These are phyloP conservation scores for Leistus spinibarbis DNA, from an alignment of 2,888 invertebrate genomes.

Conservation along the genomic window DNA sequence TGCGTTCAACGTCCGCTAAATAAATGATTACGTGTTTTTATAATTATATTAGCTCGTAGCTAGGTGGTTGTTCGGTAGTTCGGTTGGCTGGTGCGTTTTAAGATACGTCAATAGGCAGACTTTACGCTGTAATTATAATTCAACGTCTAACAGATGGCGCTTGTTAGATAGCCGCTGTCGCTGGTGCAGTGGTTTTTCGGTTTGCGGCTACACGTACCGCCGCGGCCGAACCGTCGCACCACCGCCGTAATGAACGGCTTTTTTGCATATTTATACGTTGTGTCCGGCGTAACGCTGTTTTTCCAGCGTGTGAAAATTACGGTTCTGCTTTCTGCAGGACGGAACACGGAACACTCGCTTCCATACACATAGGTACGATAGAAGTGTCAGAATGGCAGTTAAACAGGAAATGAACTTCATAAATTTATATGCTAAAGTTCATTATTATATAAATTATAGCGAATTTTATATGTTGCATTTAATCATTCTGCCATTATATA, in stretches of 20 bases:
- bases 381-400: conserved; percentile 23
- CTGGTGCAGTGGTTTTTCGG: background rate
- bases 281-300: background rate
- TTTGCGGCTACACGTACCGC: background rate
- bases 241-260: background rate
- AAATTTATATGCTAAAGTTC: conserved; percentile 5
- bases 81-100: conserved; percentile 26
- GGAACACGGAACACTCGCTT: too few species aligned
- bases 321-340: conserved; percentile 1
- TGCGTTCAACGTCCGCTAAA: conserved; percentile 22
- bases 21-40: conserved; percentile 29
- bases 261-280: conserved; percentile 8
- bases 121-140: background rate
- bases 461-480: background rate
- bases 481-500: background rate
- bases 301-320: conserved; percentile 6
- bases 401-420: conserved; percentile 23
- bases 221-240: too few species aligned
- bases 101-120: background rate
- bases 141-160: background rate
- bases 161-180: background rate
- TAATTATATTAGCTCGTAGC: conserved; percentile 27
- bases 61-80: too few species aligned
- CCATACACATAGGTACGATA: background rate
- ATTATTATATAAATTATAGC: background rate